phyloP scores from a whole-genome alignment of 2,797 vertebrate genomes.

The Fistularia commersonii region DNA sequence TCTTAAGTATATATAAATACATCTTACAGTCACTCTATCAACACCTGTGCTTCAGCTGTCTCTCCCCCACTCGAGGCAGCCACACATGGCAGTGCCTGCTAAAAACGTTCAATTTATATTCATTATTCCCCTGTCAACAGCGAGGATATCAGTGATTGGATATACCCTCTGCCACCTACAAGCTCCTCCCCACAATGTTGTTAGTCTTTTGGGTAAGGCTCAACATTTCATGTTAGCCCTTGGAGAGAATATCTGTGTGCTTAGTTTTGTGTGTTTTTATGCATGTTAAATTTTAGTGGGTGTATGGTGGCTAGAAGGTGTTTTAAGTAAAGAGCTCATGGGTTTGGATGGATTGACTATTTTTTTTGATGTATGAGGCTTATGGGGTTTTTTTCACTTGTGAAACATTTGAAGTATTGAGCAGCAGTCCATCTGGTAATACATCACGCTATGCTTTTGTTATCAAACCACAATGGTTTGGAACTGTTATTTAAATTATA shows the following conservation, averaged over 20 bases:
- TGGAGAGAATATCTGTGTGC: constrained; percentile 6
- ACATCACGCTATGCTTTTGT: too few relatives aligned
- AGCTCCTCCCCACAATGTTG: constrained; percentile 32
- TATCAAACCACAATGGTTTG: too few relatives aligned
- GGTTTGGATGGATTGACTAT: constrained; percentile 23
- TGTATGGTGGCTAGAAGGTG: constrained; percentile 19
- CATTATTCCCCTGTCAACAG: constrained; percentile 82
- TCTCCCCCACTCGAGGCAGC: constrained; percentile 32
- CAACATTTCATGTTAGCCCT: constrained; percentile 33
- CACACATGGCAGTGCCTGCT: constrained; percentile 34
- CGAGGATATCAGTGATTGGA: constrained; percentile 75
- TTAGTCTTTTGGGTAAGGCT: constrained; percentile 48
- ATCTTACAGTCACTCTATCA: constrained; percentile 48
- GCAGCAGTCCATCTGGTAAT: too few relatives aligned
- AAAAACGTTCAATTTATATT: constrained; percentile 69
- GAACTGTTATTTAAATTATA: too few relatives aligned
- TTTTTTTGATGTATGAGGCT: too few relatives aligned
- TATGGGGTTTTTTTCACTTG: too few relatives aligned
- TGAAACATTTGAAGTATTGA: too few relatives aligned
- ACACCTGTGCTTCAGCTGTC: constrained; percentile 48
- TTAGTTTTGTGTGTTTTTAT: constrained; percentile 3
- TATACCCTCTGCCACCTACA: constrained; percentile 58
- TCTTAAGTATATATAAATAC: constrained; percentile 53
- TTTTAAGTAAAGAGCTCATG: constrained; percentile 13
- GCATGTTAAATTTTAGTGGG: constrained; percentile 4